phyloP scores from a whole-genome alignment of 1,140 invertebrate genomes.

The Apis cerana region DNA sequence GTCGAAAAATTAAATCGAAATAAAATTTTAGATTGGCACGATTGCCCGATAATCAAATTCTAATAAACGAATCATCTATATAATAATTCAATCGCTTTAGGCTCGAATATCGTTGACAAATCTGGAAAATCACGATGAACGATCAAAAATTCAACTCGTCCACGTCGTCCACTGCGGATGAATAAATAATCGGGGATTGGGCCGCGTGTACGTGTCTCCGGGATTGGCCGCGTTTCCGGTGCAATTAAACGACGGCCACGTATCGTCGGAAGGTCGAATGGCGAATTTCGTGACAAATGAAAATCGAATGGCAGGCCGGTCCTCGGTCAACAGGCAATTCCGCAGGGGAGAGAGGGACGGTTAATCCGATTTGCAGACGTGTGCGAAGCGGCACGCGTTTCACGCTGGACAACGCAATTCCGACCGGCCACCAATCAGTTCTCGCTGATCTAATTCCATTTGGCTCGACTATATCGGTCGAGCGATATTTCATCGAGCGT shows the following conservation, averaged over 20 bases:
- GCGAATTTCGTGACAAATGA: constrained; percentile 12
- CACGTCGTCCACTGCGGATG: neutral
- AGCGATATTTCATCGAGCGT: neutral
- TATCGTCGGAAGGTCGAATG: neutral
- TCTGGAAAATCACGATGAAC: neutral
- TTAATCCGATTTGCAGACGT: constrained; percentile 28
- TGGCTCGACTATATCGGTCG: neutral
- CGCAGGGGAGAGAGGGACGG: neutral
- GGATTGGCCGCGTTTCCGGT: neutral
- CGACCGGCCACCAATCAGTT: constrained; percentile 13
- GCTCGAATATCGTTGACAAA: too few species aligned
- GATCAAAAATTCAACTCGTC: neutral
- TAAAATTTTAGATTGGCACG: too few species aligned
- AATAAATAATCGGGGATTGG: neutral
- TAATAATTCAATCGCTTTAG: too few species aligned
- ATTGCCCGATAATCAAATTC: too few species aligned
- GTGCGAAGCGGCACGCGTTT: neutral
- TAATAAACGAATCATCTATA: too few species aligned
- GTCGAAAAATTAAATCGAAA: too few species aligned
- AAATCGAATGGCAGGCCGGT: constrained; percentile 9
- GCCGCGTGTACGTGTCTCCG: neutral
- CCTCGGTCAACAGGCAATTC: constrained; percentile 19
- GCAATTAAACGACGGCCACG: neutral
- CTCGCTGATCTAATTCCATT: constrained; percentile 25
- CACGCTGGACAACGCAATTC: constrained; percentile 34